phyloP scores from a whole-genome alignment of 2,888 invertebrate species.

The Pristionchus mayeri region DNA sequence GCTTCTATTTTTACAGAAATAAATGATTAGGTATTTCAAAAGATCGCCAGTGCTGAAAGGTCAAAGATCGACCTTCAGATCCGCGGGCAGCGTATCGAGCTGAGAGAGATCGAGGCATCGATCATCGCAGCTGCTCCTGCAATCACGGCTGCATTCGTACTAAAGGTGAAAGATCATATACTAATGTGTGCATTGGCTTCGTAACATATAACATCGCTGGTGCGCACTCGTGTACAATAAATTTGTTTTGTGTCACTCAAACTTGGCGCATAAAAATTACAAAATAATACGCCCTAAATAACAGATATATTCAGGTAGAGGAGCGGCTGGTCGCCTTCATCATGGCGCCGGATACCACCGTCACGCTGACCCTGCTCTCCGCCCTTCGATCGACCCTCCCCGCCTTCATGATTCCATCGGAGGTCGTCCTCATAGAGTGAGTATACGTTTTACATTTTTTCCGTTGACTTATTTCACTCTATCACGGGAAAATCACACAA shows the following conservation, averaged over 20 bases:
- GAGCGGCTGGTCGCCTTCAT: constrained; percentile 31
- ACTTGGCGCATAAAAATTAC: no score
- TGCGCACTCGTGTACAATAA: no score
- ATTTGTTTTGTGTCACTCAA: not conserved
- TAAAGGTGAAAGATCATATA: not conserved
- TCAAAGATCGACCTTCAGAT: constrained; percentile 51
- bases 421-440: constrained; percentile 20
- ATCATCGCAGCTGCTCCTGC: not conserved
- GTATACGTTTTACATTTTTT: not conserved
- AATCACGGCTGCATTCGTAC: not conserved
- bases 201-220: no score
- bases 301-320: constrained; percentile 2
- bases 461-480: not conserved
- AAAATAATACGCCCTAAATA: no score
- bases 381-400: constrained; percentile 2
- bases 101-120: constrained; percentile 54
- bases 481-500: not conserved
- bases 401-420: constrained; percentile 30
- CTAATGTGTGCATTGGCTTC: no score
- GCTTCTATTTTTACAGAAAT: not conserved
- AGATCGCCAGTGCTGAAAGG: no score
- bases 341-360: not conserved
- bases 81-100: constrained; percentile 58
- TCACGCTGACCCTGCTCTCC: not conserved
- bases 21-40: constrained; percentile 5